Evolutionary conservation across 2,888 invertebrate species (phyloP).

Genomic region (Eilema griseolum): DNA sequence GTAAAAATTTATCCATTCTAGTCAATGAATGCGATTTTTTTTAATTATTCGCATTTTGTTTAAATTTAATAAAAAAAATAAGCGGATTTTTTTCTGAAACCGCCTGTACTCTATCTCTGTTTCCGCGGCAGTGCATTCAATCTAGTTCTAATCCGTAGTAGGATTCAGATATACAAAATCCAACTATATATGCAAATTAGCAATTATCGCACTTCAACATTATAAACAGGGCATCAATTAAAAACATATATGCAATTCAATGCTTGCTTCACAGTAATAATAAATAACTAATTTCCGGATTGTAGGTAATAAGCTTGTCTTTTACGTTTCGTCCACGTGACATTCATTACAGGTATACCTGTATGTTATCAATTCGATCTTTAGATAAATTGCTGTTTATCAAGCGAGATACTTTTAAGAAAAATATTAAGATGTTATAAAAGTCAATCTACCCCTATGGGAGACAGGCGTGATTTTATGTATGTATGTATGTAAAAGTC

Average conservation of each 20-base stretch:
- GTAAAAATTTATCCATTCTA: no score
- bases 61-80: no score
- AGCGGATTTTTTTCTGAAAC: no score
- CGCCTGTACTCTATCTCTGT: neutral
- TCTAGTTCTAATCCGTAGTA: neutral
- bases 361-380: no score
- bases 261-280: conserved; percentile 1
- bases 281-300: neutral
- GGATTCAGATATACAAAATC: neutral
- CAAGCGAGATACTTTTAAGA: no score
- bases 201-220: neutral
- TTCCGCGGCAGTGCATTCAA: neutral
- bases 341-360: neutral
- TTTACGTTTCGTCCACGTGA: neutral
- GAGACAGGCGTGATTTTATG: no score
- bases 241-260: neutral
- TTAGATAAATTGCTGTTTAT: no score
- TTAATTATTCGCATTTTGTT: no score
- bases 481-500: no score
- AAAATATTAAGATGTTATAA: no score
- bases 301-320: conserved; percentile 4
- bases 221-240: neutral
- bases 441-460: no score
- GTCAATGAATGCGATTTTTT: no score
- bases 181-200: neutral